Evolutionary conservation across 1,140 invertebrate species (phyloP), one percentile per base, ranked within the genome.

Genomic region (Pectinophora gossypiella): DNA sequence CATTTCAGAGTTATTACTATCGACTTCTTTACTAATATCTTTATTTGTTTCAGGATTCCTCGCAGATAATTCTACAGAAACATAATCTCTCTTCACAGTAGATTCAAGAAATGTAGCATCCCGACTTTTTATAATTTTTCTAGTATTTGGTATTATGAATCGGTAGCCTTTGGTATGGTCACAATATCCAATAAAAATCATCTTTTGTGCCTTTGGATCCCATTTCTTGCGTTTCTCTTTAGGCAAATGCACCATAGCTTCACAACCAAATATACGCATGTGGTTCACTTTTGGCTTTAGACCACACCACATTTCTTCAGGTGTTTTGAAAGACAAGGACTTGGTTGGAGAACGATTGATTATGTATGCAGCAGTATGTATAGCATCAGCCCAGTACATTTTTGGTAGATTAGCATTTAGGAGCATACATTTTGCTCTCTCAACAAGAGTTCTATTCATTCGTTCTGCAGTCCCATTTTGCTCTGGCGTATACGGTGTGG

Each of bases 401-500:
- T 45, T 54, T 9, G n/a, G 9, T 21, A 67, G 35, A 21, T 47
- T 43, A 1, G 62, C 52, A 10, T 59, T 48, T 9, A 53, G 35
- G 9, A 76, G 32, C 51, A 58, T 54, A 12, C 51, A 51, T 43
- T 64, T 65, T 9, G 67, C 64, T 46, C 52, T 64, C 35, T 79
- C 64, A 6, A 76, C 22, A 13, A 83, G 21, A 0, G 65, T 68
- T 16, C 73, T 36, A 53, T 77, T 80, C 20, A 57, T 47, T 12
- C 78, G 47, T 61, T 68, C 85, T n/a, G 62, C 61, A 4, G 72
- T 48, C 3, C 72, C 78, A 64, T 89, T 89, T 59, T 81, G 72
- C 50, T 86, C 51, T 5, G 83, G 74, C 10, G 75, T 49, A 9
- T 61, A 42, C 3, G 4, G 6, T 7, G 4, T n/a, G 3, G 36